Conservation (phyloP, 2,888 invertebrate species). For the Trilocha varians region DNA sequence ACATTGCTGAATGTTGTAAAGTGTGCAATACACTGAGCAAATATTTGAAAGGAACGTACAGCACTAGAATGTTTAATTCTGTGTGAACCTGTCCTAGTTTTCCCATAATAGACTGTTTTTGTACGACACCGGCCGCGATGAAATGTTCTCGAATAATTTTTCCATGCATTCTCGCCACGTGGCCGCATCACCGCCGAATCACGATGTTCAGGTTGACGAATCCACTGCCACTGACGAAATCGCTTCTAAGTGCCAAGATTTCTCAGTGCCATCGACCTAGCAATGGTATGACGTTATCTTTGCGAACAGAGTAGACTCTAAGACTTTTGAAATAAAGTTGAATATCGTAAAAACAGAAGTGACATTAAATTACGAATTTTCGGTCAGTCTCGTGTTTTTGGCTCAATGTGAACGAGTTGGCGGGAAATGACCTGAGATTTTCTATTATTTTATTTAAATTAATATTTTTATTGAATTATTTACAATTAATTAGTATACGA, state of each 20-base stretch:
- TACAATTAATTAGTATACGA: background rate
- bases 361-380: slow-evolving; percentile 12
- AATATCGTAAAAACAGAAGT: slow-evolving; percentile 12
- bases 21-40: no score
- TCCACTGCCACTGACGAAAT: slow-evolving; percentile 60
- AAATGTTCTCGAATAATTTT: slow-evolving; percentile 4
- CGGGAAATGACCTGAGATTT: slow-evolving; percentile 25
- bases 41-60: no score
- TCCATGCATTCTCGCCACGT: slow-evolving; percentile 5
- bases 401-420: slow-evolving; percentile 31
- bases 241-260: slow-evolving; percentile 58
- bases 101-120: no score
- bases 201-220: slow-evolving; percentile 51
- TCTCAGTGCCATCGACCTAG: slow-evolving; percentile 65
- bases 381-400: slow-evolving; percentile 35
- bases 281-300: slow-evolving; percentile 24
- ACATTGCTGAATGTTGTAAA: no score
- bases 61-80: no score
- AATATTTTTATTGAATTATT: background rate
- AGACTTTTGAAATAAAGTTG: slow-evolving; percentile 14
- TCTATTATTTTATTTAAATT: background rate
- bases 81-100: no score
- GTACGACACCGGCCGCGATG: background rate
- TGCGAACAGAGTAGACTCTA: slow-evolving; percentile 15
- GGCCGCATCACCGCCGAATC: slow-evolving; percentile 11